Conservation (phyloP, 2,888 invertebrate species). For the Mycalesis mineus region DNA sequence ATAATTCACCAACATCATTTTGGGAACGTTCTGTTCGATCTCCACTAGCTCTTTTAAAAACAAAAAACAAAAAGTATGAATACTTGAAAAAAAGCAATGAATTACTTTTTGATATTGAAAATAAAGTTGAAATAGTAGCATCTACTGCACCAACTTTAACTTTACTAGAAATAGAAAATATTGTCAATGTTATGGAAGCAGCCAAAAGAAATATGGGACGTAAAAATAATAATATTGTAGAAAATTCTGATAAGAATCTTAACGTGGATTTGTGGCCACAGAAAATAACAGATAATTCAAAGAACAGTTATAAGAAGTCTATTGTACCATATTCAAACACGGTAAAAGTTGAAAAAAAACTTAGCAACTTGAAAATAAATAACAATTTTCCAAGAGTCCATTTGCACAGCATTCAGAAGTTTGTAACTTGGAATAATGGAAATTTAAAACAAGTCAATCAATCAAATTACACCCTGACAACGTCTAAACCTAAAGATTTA, state of each 20-base stretch:
- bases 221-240: constrained; percentile 26
- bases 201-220: constrained; percentile 28
- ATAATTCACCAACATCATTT: constrained; percentile 50
- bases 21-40: constrained; percentile 68
- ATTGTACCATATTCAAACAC: neutral
- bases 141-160: constrained; percentile 43
- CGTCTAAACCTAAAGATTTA: constrained; percentile 7
- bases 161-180: constrained; percentile 60
- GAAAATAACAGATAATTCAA: constrained; percentile 16
- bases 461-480: neutral
- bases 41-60: constrained; percentile 40
- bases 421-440: constrained; percentile 11
- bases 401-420: constrained; percentile 19
- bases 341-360: constrained; percentile 4
- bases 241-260: constrained; percentile 36
- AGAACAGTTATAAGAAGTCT: constrained; percentile 6
- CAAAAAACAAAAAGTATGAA: constrained; percentile 36
- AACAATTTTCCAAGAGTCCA: constrained; percentile 10
- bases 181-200: constrained; percentile 48
- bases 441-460: constrained; percentile 3
- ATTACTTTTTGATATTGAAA: constrained; percentile 56
- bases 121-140: constrained; percentile 51
- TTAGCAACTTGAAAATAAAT: neutral
- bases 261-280: constrained; percentile 51
- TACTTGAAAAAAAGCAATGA: constrained; percentile 48